These are phyloP conservation scores for Heliconius aoede DNA, from an alignment of 2,888 invertebrate species.

Conservation along the genomic window DNA sequence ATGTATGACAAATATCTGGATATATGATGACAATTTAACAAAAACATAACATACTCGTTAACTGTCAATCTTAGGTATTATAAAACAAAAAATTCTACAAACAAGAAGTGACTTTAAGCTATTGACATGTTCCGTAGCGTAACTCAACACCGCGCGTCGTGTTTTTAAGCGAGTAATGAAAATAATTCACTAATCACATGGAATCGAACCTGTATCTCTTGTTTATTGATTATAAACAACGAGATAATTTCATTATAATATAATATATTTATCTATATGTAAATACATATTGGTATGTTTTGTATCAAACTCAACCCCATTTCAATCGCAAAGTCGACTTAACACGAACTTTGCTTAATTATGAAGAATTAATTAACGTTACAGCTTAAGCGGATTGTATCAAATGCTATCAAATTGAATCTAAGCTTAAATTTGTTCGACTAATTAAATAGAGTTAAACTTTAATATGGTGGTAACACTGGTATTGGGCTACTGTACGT, in stretches of 20 bases:
- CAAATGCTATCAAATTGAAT: conserved; percentile 40
- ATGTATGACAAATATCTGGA: too few species aligned
- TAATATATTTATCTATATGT: neutral
- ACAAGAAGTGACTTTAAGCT: too few species aligned
- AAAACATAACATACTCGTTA: too few species aligned
- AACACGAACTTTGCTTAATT: conserved; percentile 51
- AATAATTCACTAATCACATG: neutral
- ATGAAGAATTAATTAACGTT: conserved; percentile 52
- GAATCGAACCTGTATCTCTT: neutral
- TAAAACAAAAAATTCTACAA: too few species aligned
- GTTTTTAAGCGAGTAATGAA: neutral
- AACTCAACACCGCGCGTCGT: too few species aligned
- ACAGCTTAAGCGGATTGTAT: conserved; percentile 42
- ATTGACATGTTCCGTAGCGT: too few species aligned
- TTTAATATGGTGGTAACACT: conserved; percentile 3
- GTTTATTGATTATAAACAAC: too few species aligned
- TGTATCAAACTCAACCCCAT: conserved; percentile 19
- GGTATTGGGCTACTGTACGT: neutral
- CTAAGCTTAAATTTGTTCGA: conserved; percentile 24
- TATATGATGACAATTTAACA: too few species aligned
- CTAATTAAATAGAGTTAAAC: conserved; percentile 29
- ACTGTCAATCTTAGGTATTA: too few species aligned
- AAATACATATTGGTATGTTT: neutral
- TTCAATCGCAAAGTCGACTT: conserved; percentile 49
- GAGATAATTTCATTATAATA: neutral